Conservation (phyloP, 2,797 vertebrate genomes). For the Parotocinclus haroldoi region DNA sequence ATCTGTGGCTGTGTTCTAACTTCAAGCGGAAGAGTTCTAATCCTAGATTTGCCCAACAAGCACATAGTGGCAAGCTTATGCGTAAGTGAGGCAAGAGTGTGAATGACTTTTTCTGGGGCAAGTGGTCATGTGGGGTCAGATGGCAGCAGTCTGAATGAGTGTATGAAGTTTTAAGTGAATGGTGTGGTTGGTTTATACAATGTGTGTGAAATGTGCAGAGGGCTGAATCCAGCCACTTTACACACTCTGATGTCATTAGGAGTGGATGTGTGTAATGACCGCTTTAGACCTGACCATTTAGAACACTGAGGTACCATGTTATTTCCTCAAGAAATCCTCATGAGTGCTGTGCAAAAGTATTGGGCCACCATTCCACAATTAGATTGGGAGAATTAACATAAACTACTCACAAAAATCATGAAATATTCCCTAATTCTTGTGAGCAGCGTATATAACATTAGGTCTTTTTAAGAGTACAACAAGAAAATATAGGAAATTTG, state of each 20-base stretch:
- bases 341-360: no score
- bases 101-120: background rate
- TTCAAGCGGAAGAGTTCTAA: background rate
- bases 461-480: no score
- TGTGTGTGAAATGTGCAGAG: slow-evolving; percentile 14
- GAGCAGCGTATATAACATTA: no score
- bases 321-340: no score
- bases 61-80: background rate
- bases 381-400: no score
- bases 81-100: slow-evolving; percentile 11
- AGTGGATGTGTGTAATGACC: slow-evolving; percentile 5
- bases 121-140: slow-evolving; percentile 19
- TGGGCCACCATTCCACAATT: no score
- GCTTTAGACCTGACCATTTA: slow-evolving; percentile 6
- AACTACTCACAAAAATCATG: no score
- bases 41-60: background rate
- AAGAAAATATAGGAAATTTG: no score
- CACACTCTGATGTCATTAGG: background rate
- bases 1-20: no score
- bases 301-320: no score
- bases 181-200: slow-evolving; percentile 6
- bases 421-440: no score
- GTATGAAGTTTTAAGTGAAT: slow-evolving; percentile 23
- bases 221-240: slow-evolving; percentile 7
- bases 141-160: slow-evolving; percentile 14